Evolutionary conservation across 2,888 invertebrate species (phyloP).

Genomic region (Philaethria dido): DNA sequence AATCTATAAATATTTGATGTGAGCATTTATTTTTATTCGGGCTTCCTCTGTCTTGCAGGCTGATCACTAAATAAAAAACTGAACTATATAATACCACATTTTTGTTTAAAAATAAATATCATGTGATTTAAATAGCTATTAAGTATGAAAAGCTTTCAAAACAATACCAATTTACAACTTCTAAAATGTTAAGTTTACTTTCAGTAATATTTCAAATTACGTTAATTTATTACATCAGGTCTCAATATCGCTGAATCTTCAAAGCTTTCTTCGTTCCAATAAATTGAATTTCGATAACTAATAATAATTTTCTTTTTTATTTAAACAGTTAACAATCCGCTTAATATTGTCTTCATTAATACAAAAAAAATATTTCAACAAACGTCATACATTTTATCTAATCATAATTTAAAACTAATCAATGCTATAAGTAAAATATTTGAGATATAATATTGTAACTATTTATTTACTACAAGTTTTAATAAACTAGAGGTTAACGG

Average conservation of each 20-base stretch:
- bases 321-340: neutral
- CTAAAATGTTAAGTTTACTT: slow-evolving; percentile 1
- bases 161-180: slow-evolving; percentile 7
- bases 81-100: neutral
- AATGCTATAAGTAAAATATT: neutral
- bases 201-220: slow-evolving; percentile 11
- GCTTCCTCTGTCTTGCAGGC: too few species aligned
- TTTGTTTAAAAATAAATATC: neutral
- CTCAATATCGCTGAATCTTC: slow-evolving; percentile 15
- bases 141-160: neutral
- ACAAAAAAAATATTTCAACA: neutral
- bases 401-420: neutral
- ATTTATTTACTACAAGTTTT: slow-evolving; percentile 25
- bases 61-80: too few species aligned
- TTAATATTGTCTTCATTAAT: neutral
- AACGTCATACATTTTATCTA: neutral
- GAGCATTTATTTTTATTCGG: too few species aligned
- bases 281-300: slow-evolving; percentile 11
- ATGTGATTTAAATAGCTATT: neutral
- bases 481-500: slow-evolving; percentile 27
- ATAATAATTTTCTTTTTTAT: slow-evolving; percentile 4
- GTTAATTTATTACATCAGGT: slow-evolving; percentile 21
- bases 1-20: too few species aligned
- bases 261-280: slow-evolving; percentile 13
- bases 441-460: neutral